These are phyloP conservation scores for Loxodonta africana DNA, from an alignment of 2,113 vertebrate genomes.

Conservation along the genomic window DNA sequence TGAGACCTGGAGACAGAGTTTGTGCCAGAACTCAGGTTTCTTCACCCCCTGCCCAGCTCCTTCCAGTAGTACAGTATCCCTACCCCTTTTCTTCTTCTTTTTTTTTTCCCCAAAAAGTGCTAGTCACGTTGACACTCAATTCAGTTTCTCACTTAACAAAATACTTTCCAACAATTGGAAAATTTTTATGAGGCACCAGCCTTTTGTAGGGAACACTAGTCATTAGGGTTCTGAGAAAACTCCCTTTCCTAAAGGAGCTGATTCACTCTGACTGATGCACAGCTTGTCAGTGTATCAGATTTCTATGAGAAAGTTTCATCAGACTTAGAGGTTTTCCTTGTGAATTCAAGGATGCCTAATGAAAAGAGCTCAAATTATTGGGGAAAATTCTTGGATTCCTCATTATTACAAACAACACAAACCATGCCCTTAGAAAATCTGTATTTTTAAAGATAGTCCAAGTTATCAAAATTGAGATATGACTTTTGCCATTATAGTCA, in stretches of 20 bases:
- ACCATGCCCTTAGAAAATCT: not conserved
- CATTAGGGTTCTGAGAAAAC: not conserved
- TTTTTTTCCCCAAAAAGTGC: not conserved
- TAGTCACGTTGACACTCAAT: not conserved
- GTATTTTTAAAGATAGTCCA: not conserved
- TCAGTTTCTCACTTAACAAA: constrained; percentile 22
- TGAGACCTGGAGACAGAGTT: not conserved
- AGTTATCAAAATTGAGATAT: not conserved
- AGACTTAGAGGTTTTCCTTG: not conserved
- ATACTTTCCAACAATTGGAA: constrained; percentile 12
- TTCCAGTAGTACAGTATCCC: not conserved
- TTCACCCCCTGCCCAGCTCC: not conserved
- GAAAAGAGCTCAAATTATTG: not conserved
- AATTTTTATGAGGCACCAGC: not conserved
- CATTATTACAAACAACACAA: not conserved
- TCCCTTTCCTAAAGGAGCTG: not conserved
- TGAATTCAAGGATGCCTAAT: not conserved
- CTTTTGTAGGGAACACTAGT: not conserved
- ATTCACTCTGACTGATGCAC: not conserved
- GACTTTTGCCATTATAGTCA: not conserved
- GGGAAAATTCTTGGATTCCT: not conserved
- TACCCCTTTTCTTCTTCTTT: not conserved
- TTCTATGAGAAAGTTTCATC: not conserved
- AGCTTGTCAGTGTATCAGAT: not conserved
- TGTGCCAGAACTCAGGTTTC: not conserved